Percentiles rank a stretch among this genome's conserved stretches.
Evolutionary conservation across 2,888 invertebrate genomes (phyloP).

Genomic region (Lycophotia porphyrea): DNA sequence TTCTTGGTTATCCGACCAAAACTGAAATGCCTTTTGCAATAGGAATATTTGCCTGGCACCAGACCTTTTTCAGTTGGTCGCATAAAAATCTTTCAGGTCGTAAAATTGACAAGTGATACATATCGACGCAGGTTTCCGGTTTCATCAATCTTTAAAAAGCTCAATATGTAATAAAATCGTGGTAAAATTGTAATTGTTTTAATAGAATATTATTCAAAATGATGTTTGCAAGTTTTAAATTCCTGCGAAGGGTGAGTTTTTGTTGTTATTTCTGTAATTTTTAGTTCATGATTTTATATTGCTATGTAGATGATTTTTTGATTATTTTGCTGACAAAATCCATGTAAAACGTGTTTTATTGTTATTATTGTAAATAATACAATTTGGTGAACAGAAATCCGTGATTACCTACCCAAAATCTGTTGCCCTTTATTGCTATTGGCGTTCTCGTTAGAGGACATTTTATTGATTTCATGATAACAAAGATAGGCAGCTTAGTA

Average conservation of each 20-base stretch:
- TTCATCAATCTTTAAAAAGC: slow-evolving; percentile 63
- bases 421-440: not conserved
- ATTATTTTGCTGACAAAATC: slow-evolving; percentile 18
- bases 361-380: not conserved
- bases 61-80: slow-evolving; percentile 52
- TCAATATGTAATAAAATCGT: slow-evolving; percentile 56
- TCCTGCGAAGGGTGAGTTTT: slow-evolving; percentile 72
- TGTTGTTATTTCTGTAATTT: slow-evolving; percentile 9
- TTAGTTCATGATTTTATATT: not conserved
- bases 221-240: slow-evolving; percentile 68
- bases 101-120: slow-evolving; percentile 73
- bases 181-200: slow-evolving; percentile 41
- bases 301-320: slow-evolving; percentile 1
- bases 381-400: slow-evolving; percentile 10
- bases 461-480: slow-evolving; percentile 52
- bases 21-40: slow-evolving; percentile 55
- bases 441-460: not conserved
- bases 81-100: slow-evolving; percentile 70
- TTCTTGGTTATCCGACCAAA: slow-evolving; percentile 71
- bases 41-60: not conserved
- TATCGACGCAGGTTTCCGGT: slow-evolving; percentile 71
- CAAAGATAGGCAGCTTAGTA: slow-evolving; percentile 8
- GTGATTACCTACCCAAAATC: not conserved
- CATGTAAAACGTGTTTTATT: not conserved
- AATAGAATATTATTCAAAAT: slow-evolving; percentile 60